These are phyloP conservation scores for Caenorhabditis macrosperma DNA, from an alignment of 2,888 invertebrate genomes.

Conservation along the genomic window DNA sequence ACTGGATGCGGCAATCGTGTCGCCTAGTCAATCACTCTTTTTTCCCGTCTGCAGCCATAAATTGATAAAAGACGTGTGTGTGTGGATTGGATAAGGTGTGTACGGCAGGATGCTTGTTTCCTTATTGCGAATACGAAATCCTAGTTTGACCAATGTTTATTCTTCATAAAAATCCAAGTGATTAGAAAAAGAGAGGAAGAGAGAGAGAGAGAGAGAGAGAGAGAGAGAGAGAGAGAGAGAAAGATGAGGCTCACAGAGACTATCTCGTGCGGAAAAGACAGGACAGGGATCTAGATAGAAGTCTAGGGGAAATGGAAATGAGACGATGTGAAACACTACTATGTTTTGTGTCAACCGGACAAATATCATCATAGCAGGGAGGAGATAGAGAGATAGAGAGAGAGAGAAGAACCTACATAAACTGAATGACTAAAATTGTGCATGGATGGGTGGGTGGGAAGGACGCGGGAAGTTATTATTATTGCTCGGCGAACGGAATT, in stretches of 20 bases:
- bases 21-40: constrained; percentile 7
- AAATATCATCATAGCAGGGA: constrained; percentile 16
- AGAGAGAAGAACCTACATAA: constrained; percentile 11
- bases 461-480: neutral
- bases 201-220: too few species aligned
- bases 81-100: neutral
- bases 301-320: constrained; percentile 1
- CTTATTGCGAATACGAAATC: neutral
- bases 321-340: neutral
- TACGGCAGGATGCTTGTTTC: neutral
- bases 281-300: constrained; percentile 10
- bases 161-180: constrained; percentile 16
- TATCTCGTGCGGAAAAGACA: constrained; percentile 13
- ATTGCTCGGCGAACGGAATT: constrained; percentile 19
- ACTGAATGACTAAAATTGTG: constrained; percentile 9
- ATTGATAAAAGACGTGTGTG: neutral
- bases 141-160: constrained; percentile 1
- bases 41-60: neutral
- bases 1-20: constrained; percentile 3
- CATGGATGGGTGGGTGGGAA: constrained; percentile 7
- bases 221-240: too few species aligned
- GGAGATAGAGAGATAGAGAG: too few species aligned
- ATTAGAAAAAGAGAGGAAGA: too few species aligned
- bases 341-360: constrained; percentile 29
- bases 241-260: constrained; percentile 36